Conservation (phyloP, 2,113 vertebrate genomes). For the Crotalus helleri region DNA sequence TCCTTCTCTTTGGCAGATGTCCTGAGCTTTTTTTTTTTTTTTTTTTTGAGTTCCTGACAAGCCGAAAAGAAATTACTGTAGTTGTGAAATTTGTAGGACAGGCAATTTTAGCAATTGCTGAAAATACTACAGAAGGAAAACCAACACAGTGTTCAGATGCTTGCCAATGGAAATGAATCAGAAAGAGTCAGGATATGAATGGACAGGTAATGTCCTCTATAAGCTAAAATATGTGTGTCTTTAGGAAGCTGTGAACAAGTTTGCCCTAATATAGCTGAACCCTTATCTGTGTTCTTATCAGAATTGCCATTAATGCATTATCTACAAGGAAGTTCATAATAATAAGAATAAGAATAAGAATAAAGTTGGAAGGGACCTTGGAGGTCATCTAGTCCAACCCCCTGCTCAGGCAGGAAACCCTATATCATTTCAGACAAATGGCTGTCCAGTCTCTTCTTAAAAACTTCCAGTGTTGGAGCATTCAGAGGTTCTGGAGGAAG, state of each 20-base stretch:
- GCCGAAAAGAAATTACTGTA: not conserved
- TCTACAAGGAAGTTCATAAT: not conserved
- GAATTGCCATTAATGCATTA: not conserved
- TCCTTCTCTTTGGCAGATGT: not conserved
- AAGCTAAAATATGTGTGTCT: not conserved
- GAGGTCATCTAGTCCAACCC: no score
- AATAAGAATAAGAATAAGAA: no score
- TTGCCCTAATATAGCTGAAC: not conserved
- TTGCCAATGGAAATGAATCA: not conserved
- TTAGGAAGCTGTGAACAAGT: not conserved
- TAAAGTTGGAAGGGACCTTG: no score
- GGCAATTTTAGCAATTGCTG: not conserved
- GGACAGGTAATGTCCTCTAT: not conserved
- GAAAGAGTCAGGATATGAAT: not conserved
- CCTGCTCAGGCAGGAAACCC: no score
- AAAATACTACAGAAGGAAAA: not conserved
- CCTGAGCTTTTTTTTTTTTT: not conserved
- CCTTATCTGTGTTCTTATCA: not conserved
- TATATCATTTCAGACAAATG: no score
- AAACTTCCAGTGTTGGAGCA: no score
- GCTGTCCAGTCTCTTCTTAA: no score
- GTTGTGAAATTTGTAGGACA: not conserved
- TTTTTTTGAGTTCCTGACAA: not conserved
- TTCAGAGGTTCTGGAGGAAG: no score
- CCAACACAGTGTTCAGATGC: not conserved